Conservation (phyloP, 2,888 invertebrate genomes). For the Cacoxenus indagator region DNA sequence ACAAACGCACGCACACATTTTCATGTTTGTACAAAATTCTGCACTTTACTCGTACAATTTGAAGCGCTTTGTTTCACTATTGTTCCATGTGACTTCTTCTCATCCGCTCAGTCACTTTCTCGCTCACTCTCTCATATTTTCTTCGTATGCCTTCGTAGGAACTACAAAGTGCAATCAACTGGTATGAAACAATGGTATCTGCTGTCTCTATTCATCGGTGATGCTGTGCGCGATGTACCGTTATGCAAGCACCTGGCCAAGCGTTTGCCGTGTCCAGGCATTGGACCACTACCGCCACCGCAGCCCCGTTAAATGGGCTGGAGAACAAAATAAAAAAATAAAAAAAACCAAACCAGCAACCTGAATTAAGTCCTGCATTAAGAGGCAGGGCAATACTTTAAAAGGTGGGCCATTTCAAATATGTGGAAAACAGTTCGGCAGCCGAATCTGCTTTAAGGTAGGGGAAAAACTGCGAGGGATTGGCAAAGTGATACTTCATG, state of each 20-base stretch:
- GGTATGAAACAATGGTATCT: conserved; percentile 85
- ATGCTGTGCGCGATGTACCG: conserved; percentile 84
- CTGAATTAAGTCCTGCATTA: too few relatives aligned
- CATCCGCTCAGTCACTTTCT: conserved; percentile 27
- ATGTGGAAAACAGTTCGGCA: neutral
- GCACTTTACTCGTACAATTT: conserved; percentile 14
- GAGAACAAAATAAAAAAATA: neutral
- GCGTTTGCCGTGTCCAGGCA: conserved; percentile 74
- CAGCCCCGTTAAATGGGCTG: conserved; percentile 53
- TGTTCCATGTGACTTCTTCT: conserved; percentile 35
- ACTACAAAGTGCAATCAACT: conserved; percentile 82
- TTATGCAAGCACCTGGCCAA: conserved; percentile 86
- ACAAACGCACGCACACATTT: neutral
- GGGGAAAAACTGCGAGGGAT: neutral
- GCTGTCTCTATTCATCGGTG: conserved; percentile 87
- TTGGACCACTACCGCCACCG: conserved; percentile 65
- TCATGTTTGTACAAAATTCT: neutral
- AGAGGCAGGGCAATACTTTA: neutral
- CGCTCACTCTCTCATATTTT: neutral
- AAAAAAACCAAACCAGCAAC: neutral
- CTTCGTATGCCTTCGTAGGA: conserved; percentile 72
- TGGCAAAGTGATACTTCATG: neutral
- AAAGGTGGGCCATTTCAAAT: neutral
- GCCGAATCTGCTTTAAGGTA: neutral
- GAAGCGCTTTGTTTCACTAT: conserved; percentile 35